These are phyloP conservation scores for Platycercus adscitus DNA, from an alignment of 2,113 vertebrate species.

Conservation along the genomic window DNA sequence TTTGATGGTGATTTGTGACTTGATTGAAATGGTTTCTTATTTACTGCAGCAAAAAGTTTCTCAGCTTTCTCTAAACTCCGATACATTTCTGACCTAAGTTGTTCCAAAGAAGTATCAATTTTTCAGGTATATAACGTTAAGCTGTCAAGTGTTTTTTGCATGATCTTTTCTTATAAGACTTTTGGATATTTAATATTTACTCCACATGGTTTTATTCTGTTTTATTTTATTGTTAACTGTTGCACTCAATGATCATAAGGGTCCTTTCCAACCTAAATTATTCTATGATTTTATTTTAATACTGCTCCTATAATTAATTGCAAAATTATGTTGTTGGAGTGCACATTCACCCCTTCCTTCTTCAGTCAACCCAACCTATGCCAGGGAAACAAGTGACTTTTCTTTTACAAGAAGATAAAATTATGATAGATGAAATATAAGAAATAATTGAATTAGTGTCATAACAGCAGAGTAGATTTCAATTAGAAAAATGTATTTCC, in stretches of 20 bases:
- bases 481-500: slow-evolving; percentile 52
- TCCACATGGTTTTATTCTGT: neutral
- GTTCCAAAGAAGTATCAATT: neutral
- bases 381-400: neutral
- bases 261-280: neutral
- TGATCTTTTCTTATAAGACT: neutral
- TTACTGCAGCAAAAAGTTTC: neutral
- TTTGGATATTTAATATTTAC: neutral
- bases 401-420: slow-evolving; percentile 23
- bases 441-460: slow-evolving; percentile 20
- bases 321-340: neutral
- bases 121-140: neutral
- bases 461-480: slow-evolving; percentile 14
- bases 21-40: neutral
- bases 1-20: neutral
- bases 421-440: neutral
- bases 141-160: neutral
- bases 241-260: neutral
- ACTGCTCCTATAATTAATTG: neutral
- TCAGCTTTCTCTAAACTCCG: neutral
- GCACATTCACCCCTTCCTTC: neutral
- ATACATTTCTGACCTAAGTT: neutral
- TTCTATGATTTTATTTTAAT: neutral
- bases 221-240: neutral
- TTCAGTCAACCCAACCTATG: neutral